Evolutionary conservation across 2,113 vertebrate genomes (phyloP).

Genomic region (Hymenochirus boettgeri): DNA sequence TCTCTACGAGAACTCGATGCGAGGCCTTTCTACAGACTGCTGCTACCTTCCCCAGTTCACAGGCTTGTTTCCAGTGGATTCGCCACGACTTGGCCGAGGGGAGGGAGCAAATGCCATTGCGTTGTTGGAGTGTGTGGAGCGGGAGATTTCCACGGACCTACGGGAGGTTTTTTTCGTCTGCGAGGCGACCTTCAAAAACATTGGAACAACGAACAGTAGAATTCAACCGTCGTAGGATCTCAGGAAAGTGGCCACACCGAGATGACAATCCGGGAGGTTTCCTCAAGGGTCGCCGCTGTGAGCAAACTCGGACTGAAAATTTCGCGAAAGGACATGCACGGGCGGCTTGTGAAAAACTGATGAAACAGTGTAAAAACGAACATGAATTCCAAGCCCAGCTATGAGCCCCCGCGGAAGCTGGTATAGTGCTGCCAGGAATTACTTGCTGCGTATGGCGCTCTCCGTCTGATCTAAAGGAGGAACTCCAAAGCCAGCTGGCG

Average conservation of each 20-base stretch:
- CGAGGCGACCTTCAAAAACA: constrained; percentile 72
- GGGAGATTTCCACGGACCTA: constrained; percentile 92
- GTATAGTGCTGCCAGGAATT: constrained; percentile 80
- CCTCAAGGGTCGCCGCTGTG: constrained; percentile 81
- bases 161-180: constrained; percentile 92
- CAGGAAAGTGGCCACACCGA: constrained; percentile 79
- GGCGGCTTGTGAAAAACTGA: constrained; percentile 82
- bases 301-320: constrained; percentile 88
- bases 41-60: constrained; percentile 72
- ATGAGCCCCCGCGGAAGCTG: constrained; percentile 94
- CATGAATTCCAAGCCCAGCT: constrained; percentile 88
- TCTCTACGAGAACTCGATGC: constrained; percentile 72
- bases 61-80: constrained; percentile 82
- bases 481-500: constrained; percentile 87
- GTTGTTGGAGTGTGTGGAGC: constrained; percentile 90
- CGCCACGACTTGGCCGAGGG: constrained; percentile 83
- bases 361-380: constrained; percentile 89
- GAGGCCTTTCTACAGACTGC: constrained; percentile 66
- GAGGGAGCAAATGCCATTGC: constrained; percentile 88
- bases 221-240: constrained; percentile 93
- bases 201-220: constrained; percentile 85
- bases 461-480: constrained; percentile 68
- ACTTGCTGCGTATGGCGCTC: constrained; percentile 82
- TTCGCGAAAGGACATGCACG: constrained; percentile 80
- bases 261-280: constrained; percentile 72